Evolutionary conservation across 2,797 vertebrate species (phyloP).

Genomic region (Eremophila alpestris): DNA sequence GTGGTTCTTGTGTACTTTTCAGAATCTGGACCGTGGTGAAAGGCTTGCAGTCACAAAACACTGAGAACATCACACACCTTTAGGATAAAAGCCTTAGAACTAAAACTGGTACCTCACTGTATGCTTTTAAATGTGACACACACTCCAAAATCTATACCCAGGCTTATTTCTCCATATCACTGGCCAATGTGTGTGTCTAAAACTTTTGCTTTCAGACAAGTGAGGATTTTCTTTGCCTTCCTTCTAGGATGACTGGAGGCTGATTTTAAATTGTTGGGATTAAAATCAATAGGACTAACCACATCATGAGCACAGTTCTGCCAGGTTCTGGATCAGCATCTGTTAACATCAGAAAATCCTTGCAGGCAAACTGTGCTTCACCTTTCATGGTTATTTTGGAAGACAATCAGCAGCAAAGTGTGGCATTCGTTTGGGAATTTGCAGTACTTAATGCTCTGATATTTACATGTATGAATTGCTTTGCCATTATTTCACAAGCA

Average conservation of each 20-base stretch:
- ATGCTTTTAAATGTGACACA: background rate
- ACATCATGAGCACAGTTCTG: background rate
- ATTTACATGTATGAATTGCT: background rate
- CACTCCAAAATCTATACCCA: rapidly evolving
- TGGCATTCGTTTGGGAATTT: background rate
- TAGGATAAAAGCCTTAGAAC: background rate
- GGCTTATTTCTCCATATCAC: background rate
- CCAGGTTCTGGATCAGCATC: background rate
- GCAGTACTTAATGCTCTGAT: background rate
- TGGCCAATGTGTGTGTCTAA: background rate
- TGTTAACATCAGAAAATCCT: background rate
- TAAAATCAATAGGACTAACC: background rate
- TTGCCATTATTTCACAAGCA: background rate
- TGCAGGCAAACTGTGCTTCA: background rate
- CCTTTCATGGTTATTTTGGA: background rate
- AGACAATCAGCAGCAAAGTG: background rate
- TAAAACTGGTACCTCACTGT: background rate
- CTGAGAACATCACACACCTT: background rate
- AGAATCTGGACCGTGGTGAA: background rate
- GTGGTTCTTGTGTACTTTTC: background rate
- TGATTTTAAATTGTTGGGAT: background rate
- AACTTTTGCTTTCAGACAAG: background rate
- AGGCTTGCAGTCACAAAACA: background rate
- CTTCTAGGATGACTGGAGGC: background rate
- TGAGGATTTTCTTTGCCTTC: background rate